Evolutionary conservation across 2,113 vertebrate genomes (phyloP).

Genomic region (Pterophyllum scalare): DNA sequence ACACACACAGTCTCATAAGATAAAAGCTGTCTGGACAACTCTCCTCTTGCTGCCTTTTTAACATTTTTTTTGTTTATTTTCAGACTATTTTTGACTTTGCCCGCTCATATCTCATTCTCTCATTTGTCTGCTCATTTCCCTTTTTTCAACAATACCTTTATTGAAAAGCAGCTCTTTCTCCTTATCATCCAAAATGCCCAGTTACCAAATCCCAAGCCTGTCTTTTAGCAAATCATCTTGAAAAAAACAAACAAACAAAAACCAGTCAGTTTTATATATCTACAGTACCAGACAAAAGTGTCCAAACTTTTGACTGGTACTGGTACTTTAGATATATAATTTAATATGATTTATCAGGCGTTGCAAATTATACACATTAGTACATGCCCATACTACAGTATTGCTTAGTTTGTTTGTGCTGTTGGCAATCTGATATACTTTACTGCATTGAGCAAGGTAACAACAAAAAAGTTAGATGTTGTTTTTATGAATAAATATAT

Average conservation of each 20-base stretch:
- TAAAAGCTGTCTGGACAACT: background rate
- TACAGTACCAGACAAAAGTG: too few species aligned
- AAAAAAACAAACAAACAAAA: background rate
- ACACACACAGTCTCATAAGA: background rate
- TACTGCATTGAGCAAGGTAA: background rate
- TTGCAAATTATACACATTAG: background rate
- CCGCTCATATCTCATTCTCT: background rate
- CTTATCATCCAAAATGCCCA: background rate
- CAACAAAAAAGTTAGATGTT: background rate
- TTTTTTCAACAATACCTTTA: background rate
- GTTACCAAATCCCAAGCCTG: background rate
- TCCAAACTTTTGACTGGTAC: too few species aligned
- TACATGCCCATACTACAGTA: background rate
- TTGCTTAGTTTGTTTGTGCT: background rate
- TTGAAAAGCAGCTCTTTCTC: background rate
- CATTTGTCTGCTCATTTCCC: background rate
- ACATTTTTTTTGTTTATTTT: background rate
- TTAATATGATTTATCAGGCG: too few species aligned
- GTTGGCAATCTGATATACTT: background rate
- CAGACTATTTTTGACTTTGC: background rate
- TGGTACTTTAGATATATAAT: too few species aligned
- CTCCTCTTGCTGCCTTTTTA: background rate
- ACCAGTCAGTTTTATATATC: too few species aligned
- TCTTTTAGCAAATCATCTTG: background rate
- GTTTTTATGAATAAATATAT: background rate